Evolutionary conservation across 2,797 vertebrate genomes (phyloP), one percentile per base, ranked within the genome.

Genomic region (Etheostoma perlongum): DNA sequence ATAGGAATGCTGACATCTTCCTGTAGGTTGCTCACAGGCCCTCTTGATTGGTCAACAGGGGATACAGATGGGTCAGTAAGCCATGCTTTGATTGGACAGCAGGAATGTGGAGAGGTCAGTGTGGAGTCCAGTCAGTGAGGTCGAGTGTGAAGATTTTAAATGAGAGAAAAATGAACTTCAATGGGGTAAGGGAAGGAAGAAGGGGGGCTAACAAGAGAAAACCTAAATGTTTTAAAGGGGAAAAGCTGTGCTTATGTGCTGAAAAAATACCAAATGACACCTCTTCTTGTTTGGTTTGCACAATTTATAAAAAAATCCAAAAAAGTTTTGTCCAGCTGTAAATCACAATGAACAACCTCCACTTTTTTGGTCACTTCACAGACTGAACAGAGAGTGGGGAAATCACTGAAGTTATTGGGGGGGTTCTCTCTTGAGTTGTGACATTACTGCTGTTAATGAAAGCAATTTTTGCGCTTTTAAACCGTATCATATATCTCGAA

Each of bases 1-100:
- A 89, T 79, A 89, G 81, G 90, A 94, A 94, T 93, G 88, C 91
- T 92, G 91, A 92, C 91, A 90, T 89, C 88, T 93, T 93, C 89
- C 91, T 92, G 87, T 92, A 89, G 84, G 89, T 88, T 81, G 78
- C 82, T 84, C 79, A 75, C 86, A 74, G 33, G 62, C 67, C 1
- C 53, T 74, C 92, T 87, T 89, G 89, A 94, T 91, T 94, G 86
- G 91, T 88, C 87, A 90, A 83, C 73, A 82, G 86, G 86, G 88
- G 79, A 90, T 91, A 86, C 33, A 79, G 67, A 69, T 30, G 65
- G 81, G 89, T 89, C 80, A 88, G 55, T 74, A 74, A 82, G 80
- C 67, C 74, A 84, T 86, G 85, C 64, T 85, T 87, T 84, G 78
- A 87, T 85, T 88, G 78, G 83, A 86, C 76, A 72, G 76, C 69